Percentiles rank a stretch among this genome's conserved stretches.
These are phyloP conservation scores for Burhinus bistriatus DNA, from an alignment of 2,113 vertebrate genomes.

Conservation along the genomic window DNA sequence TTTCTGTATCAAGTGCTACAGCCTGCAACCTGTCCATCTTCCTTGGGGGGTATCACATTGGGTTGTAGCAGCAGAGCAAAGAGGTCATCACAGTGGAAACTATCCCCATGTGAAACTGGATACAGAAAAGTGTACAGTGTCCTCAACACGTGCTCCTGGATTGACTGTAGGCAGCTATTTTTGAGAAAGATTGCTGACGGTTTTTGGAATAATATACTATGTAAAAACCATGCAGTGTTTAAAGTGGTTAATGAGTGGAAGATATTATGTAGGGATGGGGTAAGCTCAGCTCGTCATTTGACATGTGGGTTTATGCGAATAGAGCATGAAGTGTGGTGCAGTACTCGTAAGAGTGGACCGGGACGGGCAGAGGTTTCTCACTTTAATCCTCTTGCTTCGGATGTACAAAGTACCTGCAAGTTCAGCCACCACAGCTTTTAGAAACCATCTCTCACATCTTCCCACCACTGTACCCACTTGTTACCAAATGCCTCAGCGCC, in stretches of 20 bases:
- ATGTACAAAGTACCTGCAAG: neutral
- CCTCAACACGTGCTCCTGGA: neutral
- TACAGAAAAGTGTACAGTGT: neutral
- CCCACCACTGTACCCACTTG: neutral
- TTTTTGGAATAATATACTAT: neutral
- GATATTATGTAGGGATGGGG: neutral
- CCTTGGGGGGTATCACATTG: neutral
- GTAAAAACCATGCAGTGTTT: neutral
- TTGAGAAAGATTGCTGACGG: neutral
- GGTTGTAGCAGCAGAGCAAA: neutral
- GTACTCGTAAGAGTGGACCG: neutral
- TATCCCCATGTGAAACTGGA: neutral
- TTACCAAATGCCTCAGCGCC: neutral
- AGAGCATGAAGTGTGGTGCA: neutral
- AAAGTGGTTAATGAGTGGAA: neutral
- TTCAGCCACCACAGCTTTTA: neutral
- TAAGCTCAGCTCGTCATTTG: neutral
- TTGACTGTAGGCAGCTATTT: neutral
- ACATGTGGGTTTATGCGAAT: neutral
- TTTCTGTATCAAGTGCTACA: neutral
- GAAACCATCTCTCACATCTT: slow-evolving; percentile 1
- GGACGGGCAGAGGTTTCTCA: neutral
- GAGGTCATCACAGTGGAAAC: neutral
- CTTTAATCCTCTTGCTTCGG: neutral
- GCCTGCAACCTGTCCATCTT: neutral